Evolutionary conservation across 2,797 vertebrate species (phyloP), one percentile per base, ranked within the genome.

Genomic region (Rhabdomys pumilio): DNA sequence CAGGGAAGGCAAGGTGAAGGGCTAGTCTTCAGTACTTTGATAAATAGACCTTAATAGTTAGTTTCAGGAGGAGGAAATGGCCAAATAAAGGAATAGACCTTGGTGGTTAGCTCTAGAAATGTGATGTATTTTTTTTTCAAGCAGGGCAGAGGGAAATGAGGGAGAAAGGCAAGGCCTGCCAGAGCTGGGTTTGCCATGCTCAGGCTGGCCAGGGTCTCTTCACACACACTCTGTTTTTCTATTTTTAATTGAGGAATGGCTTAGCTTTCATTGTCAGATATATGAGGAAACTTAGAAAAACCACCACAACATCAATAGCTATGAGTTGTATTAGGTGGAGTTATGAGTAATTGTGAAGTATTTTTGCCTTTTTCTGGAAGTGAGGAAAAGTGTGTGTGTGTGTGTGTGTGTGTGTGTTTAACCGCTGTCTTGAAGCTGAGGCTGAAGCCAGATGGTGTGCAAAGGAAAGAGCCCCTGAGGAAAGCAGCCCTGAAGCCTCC

Each of bases 291-390:
- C 79, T 69, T 77, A 77, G 55, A 91, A 75, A 95, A 83, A 72
- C 24, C 50, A 61, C n/a, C 84, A 41, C n/a, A 13, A 31, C 20
- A 26, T 41, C 47, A 50, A 75, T 13, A 94, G 61, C n/a, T 92
- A 69, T 73, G 50, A n/a, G 6, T 53, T 26, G 29, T 90, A 90
- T 41, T 73, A 92, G n/a, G 19, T 69, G 77, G 55, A 63, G 14
- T 57, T 81, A 53, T n/a, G 17, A 92, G 73, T 76, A n/a, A 84
- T 3, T 53, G 17, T 75, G 20, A 29, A 85, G 29, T 55, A 75
- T 69, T 92, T 94, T 11, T 65, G 44, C 91, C 75, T 93, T 89
- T 89, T 90, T 69, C n/a, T 92, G 41, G 34, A 86, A 57, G 4
- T 11, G 29, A 59, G 59, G 50, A 96, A 73, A 63, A 6, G 79